A percentile compares a stretch with the other conserved stretches of the same genome.
These are phyloP conservation scores for Peromyscus aztecus DNA, from an alignment of 2,797 vertebrate genomes.

Conservation along the genomic window DNA sequence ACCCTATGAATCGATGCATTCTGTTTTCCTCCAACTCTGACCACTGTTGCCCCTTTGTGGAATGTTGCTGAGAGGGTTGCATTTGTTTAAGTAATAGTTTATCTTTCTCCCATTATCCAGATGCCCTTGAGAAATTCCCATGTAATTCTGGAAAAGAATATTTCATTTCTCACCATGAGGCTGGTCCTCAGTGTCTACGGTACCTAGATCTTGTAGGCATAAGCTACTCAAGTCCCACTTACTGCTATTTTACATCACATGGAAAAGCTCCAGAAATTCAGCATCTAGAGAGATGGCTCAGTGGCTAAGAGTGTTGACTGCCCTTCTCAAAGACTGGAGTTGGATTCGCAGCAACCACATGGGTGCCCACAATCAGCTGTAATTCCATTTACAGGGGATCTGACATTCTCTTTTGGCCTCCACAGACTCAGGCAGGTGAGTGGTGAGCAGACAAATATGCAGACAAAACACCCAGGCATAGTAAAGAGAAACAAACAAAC, in stretches of 20 bases:
- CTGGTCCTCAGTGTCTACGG: background rate
- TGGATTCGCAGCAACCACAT: background rate
- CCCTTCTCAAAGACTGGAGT: background rate
- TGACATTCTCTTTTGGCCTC: background rate
- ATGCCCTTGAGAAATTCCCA: background rate
- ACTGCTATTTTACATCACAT: background rate
- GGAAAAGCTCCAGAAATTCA: constrained; percentile 56
- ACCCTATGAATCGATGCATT: background rate
- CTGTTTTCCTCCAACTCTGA: background rate
- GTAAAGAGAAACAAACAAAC: background rate
- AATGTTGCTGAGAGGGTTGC: background rate
- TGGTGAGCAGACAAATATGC: no score
- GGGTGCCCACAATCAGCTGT: no score
- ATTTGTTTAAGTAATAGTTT: background rate
- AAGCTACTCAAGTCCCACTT: constrained; percentile 15
- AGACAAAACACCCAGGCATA: background rate
- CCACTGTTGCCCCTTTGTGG: background rate
- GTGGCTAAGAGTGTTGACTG: background rate
- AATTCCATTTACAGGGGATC: background rate
- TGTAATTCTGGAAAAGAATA: background rate
- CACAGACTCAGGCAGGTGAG: background rate
- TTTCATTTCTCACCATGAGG: background rate
- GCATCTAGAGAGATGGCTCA: background rate
- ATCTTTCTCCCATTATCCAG: background rate
- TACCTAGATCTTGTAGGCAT: background rate